Percentiles rank a stretch among this genome's conserved stretches.
These are phyloP conservation scores for Cosmia trapezina DNA, from an alignment of 2,888 invertebrate genomes.

Conservation along the genomic window DNA sequence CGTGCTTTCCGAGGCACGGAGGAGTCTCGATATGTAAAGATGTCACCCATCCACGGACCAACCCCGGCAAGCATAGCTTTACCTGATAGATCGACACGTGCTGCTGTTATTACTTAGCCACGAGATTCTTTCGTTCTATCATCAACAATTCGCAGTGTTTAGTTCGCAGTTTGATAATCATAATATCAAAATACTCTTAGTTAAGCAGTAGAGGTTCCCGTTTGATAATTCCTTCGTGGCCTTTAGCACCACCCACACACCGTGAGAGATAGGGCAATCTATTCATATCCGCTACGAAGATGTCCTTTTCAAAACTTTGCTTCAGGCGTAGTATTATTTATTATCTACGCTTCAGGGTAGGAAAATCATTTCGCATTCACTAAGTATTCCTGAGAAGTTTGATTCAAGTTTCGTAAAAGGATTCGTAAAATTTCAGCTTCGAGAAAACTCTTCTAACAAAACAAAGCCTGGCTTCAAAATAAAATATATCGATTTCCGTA, in stretches of 20 bases:
- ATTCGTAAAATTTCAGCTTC: slow-evolving; percentile 7
- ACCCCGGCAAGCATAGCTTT: no score
- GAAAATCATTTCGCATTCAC: slow-evolving; percentile 19
- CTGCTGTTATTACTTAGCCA: no score
- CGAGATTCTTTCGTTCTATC: background rate
- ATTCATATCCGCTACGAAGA: slow-evolving; percentile 23
- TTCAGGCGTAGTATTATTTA: background rate
- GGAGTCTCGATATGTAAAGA: no score
- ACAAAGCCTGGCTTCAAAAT: background rate
- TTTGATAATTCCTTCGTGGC: background rate
- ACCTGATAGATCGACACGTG: no score
- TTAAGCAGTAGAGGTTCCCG: background rate
- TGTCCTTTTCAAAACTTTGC: slow-evolving; percentile 10
- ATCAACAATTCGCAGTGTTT: background rate
- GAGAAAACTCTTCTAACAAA: background rate
- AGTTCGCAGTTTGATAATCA: no score
- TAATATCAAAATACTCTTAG: background rate
- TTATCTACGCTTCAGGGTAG: background rate
- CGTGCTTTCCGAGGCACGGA: no score
- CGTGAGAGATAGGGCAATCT: slow-evolving; percentile 16
- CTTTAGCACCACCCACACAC: slow-evolving; percentile 9
- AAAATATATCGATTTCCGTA: background rate
- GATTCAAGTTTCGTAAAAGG: slow-evolving; percentile 4
- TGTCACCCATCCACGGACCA: no score
- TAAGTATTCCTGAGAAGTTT: background rate